Base-by-base conservation (phyloP, 2,888 invertebrate species). In the Drosophila vallismaia region DNA sequence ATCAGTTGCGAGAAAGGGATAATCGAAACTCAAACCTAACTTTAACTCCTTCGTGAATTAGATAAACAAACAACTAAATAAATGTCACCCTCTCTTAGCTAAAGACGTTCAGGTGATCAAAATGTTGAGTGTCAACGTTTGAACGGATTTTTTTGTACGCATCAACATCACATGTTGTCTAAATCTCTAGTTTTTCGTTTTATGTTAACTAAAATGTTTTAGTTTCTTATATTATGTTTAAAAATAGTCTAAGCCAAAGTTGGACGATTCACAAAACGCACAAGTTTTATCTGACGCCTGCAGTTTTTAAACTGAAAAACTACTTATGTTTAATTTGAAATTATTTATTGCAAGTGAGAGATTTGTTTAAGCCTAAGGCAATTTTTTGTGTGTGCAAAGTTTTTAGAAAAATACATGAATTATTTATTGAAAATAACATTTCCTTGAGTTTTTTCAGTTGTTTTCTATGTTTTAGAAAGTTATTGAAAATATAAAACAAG, bases 21-120 rank as follows among this genome's bases (percentile, higher is more conserved):
- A 62, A 76, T 48, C 59, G 83, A 83, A 86, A 86, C 81, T 86
- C 77, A 83, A 67, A 56, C 49, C 64, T 73, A 79, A 57, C 55
- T 72, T 71, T 70, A 55, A 53, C 66, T 67, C 55, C 26, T 57
- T 63, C 72, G 60, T 19, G 9, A 48, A 46, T 26, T 60, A 60
- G 58, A 57, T 45, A 12, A 44, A 48, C 6, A 33, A 49, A 36
- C 19, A 63, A 40, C 14, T 26, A 12, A 64, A 63, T 50, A 51
- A 68, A 57, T 50, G 54, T 50, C 40, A 46, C 53, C 58, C 67
- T 67, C 45, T 58, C 28, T 48, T 44, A 51, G 44, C 12, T 63
- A 57, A 64, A 58, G 49, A 24, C 44, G 40, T 63, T 33, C 63
- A 49, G 63, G 83, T 82, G 73, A 82, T 77, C 71, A 46, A 75